Evolutionary conservation across 2,888 invertebrate genomes (phyloP), one percentile per base, ranked within the genome.

Genomic region (Brachylomia viminalis): DNA sequence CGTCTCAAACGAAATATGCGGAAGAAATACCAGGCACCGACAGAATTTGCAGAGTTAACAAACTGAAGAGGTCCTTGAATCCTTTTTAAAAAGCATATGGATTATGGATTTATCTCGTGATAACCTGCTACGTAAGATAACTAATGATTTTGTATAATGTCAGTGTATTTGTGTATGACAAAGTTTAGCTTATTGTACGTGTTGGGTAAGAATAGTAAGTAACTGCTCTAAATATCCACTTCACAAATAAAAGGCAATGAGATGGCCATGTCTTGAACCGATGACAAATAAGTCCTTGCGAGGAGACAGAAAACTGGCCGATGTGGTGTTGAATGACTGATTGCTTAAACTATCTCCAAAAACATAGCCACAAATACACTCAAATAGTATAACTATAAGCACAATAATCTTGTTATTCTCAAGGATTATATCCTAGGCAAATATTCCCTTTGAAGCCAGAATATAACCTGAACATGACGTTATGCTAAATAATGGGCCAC

Each of bases 401-500:
- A 61, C n/a, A 27, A 59, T 38, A 52, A 54, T 45, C 65, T 20
- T 75, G 61, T 70, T 86, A 80, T 79, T 77, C 69, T 59, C n/a
- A 30, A 33, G 61, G 74, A 77, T 86, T 77, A 80, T 80, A 75
- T 66, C 42, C 38, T n/a, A 80, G 74, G 64, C 73, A 70, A 72
- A 79, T 76, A 72, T 74, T 77, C 58, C 27, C 71, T 77, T 74
- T 77, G 61, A 71, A 86, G 72, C 59, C 82, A 33, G 73, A 76
- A 74, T 84, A 71, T 79, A 73, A 30, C 67, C 66, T 58, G 85
- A 79, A 87, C 80, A 79, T 68, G 83, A 74, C 59, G 71, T 71
- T 80, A 79, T 87, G 80, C 62, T 77, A 77, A 84, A 83, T 84
- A 82, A 85, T 58, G 73, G 75, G 69, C 62, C 65, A 68, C 58